These are phyloP conservation scores for Agonopterix heracliana DNA, from an alignment of 2,888 invertebrate genomes.

Conservation along the genomic window DNA sequence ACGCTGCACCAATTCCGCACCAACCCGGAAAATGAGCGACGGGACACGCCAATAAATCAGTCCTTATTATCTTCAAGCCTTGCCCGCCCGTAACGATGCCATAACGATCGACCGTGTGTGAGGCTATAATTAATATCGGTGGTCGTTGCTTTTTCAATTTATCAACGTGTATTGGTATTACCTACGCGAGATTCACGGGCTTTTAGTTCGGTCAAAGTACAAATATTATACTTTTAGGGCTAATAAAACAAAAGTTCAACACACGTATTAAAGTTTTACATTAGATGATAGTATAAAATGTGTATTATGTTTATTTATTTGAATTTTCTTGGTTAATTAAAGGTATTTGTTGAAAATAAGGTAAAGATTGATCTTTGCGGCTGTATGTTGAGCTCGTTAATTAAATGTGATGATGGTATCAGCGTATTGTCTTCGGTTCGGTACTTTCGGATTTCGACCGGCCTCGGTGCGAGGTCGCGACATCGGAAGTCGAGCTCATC, in stretches of 20 bases:
- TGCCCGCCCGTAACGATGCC: constrained; percentile 18
- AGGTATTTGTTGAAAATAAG: no score
- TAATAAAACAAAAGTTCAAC: no score
- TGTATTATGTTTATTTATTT: no score
- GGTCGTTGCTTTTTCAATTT: constrained; percentile 42
- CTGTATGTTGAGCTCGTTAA: constrained; percentile 23
- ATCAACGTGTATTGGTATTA: constrained; percentile 30
- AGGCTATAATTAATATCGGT: constrained; percentile 42
- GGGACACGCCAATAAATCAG: constrained; percentile 31
- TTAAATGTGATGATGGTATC: constrained; percentile 44
- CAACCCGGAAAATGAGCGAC: constrained; percentile 26
- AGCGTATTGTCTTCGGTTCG: constrained; percentile 31
- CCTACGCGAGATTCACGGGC: constrained; percentile 14
- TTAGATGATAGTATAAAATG: no score
- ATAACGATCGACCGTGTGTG: constrained; percentile 22
- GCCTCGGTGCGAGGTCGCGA: constrained; percentile 37
- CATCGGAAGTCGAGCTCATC: constrained; percentile 24
- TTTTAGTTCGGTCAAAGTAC: no score
- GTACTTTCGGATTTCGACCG: constrained; percentile 42
- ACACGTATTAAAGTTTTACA: no score
- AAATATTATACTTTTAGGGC: no score
- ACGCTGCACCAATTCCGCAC: constrained; percentile 22
- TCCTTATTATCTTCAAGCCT: constrained; percentile 27
- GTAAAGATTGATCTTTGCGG: neutral
- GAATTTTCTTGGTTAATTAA: no score